Percentiles rank a stretch among this genome's conserved stretches.
Evolutionary conservation across 2,113 vertebrate species (phyloP).

Genomic region (Carassius carassius): DNA sequence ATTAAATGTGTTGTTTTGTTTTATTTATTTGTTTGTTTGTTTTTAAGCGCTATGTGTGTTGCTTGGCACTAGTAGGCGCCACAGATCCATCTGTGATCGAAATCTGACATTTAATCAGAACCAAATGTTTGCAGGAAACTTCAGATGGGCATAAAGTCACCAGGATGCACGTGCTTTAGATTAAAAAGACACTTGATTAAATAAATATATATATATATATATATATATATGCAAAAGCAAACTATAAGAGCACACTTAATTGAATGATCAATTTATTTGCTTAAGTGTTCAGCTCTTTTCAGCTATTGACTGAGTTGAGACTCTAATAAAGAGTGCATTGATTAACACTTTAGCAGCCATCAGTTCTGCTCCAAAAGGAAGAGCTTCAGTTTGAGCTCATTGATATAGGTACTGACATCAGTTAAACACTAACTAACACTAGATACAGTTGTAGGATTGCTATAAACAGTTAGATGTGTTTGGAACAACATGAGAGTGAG

Average conservation of each 20-base stretch:
- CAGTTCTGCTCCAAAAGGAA: not conserved
- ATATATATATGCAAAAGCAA: too few relatives aligned
- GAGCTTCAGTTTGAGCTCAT: not conserved
- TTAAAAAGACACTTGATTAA: not conserved
- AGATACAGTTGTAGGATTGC: too few relatives aligned
- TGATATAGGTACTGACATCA: not conserved
- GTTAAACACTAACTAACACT: not conserved
- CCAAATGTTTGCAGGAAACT: not conserved
- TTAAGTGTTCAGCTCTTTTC: not conserved
- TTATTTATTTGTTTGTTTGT: too few relatives aligned
- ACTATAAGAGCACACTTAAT: not conserved
- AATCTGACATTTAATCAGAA: not conserved
- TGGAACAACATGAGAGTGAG: not conserved
- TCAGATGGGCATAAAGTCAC: not conserved
- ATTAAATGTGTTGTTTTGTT: too few relatives aligned
- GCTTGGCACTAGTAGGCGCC: constrained; percentile 40
- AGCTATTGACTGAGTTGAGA: not conserved
- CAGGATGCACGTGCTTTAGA: not conserved
- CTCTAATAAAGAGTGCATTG: constrained; percentile 3
- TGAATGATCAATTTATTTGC: not conserved
- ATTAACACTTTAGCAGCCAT: not conserved
- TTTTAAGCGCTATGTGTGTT: not conserved
- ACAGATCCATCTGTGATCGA: not conserved
- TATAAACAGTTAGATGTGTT: not conserved
- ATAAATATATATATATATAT: too few relatives aligned